Base-by-base conservation (phyloP, 2,797 vertebrate genomes). In the Brachyrhaphis roseni region DNA sequence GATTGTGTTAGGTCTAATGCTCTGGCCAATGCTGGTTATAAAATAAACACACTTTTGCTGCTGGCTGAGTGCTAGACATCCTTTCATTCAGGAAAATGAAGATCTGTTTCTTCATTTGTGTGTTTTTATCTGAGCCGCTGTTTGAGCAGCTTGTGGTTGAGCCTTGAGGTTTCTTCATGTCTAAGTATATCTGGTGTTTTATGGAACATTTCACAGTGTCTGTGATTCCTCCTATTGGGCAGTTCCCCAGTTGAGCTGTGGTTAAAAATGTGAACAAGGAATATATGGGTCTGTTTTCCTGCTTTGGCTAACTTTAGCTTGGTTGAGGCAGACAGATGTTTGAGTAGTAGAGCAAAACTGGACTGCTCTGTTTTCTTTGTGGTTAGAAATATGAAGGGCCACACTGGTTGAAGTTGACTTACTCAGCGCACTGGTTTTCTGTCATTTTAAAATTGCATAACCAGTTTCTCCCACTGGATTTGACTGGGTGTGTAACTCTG, bases 171-270 rank as follows among this genome's bases (percentile, higher is more conserved):
- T 83, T 72, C 87, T 87, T 86, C 75, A 12, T 75, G 84, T 90
- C 89, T 91, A 93, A 89, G 85, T 90, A 90, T 94, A 93, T 88
- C 91, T 80, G 41, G 73, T 82, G 88, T 90, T 91, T 89, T 85
- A 87, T 88, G 91, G 91, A 93, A 91, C 90, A 88, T 31, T 86
- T 94, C 91, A 90, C 92, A 85, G 78, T 78, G 76, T 86, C 80
- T 86, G 92, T 88, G 93, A 91, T 93, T 89, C 79, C 89, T 90
- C 83, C 43, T 20, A 36, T 39, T 80, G 88, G 90, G 87, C 90
- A 76, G 88, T 81, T 88, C 89, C 92, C 87, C 89, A 86, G 84
- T 82, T 82, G 36, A 87, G 84, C 77, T 84, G 90, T 83, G 93
- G 91, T 84, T 43, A 77, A 80, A 86, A 83, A 79, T 82, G 85